phyloP scores from a whole-genome alignment of 2,113 vertebrate genomes.

The Barbus barbus region DNA sequence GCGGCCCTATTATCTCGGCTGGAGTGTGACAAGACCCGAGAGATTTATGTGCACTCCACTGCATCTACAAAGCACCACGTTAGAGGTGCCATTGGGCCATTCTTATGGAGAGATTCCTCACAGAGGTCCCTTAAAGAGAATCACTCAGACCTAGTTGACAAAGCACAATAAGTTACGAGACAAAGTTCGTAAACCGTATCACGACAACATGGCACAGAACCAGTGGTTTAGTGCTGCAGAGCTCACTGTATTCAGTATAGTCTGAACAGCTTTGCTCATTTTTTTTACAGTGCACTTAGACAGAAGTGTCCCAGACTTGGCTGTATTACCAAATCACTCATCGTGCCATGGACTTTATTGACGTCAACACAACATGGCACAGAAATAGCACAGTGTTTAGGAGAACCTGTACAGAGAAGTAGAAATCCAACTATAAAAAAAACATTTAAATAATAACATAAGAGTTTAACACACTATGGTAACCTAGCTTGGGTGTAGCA shows the following conservation, averaged over 20 bases:
- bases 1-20: background rate
- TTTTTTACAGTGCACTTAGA: slow-evolving; percentile 4
- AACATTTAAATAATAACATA: slow-evolving; percentile 27
- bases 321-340: background rate
- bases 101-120: background rate
- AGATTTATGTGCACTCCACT: background rate
- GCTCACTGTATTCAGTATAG: background rate
- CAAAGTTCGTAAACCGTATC: slow-evolving; percentile 29
- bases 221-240: background rate
- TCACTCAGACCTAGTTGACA: background rate
- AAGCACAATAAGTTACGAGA: slow-evolving; percentile 17
- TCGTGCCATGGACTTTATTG: background rate
- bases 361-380: slow-evolving; percentile 2
- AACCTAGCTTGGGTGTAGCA: slow-evolving; percentile 42
- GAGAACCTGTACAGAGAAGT: slow-evolving; percentile 5
- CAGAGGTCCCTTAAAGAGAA: slow-evolving; percentile 28
- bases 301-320: background rate
- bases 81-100: background rate
- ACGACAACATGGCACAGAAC: slow-evolving; percentile 14
- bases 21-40: background rate
- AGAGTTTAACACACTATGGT: slow-evolving; percentile 26
- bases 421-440: slow-evolving; percentile 3
- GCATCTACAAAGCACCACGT: background rate
- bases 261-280: background rate
- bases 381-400: slow-evolving; percentile 29